Evolutionary conservation across 1,140 invertebrate genomes (phyloP).

Genomic region (Microvelia longipes): DNA sequence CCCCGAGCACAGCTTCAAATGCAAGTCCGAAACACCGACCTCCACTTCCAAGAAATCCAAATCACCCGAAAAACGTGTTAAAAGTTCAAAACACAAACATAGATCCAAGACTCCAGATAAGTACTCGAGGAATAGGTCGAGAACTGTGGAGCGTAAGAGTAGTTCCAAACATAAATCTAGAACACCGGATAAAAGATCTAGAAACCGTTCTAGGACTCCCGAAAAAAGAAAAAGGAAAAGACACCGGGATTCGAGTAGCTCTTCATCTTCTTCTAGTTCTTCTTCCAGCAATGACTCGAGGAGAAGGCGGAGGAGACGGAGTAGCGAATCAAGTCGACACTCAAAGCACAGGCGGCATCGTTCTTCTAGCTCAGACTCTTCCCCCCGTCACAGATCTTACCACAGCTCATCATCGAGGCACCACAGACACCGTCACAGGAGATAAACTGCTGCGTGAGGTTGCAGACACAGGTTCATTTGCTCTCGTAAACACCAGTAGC

Average conservation of each 20-base stretch:
- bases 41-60: not conserved
- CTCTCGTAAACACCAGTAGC: not conserved
- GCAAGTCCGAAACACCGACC: too few species aligned
- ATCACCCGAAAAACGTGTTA: not conserved
- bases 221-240: not conserved
- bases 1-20: too few species aligned
- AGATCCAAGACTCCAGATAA: too few species aligned
- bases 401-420: constrained; percentile 1
- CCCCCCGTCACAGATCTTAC: too few species aligned
- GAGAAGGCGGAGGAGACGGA: not conserved
- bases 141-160: not conserved
- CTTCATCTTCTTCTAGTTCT: not conserved
- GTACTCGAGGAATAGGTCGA: not conserved
- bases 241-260: not conserved
- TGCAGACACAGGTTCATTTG: too few species aligned
- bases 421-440: constrained; percentile 1
- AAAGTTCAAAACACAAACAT: not conserved
- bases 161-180: not conserved
- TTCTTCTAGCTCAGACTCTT: not conserved
- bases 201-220: not conserved
- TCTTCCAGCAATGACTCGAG: not conserved
- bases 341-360: not conserved
- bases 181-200: not conserved
- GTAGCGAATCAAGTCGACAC: not conserved
- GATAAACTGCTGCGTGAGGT: too few species aligned